Conservation (phyloP, 1,140 invertebrate species). For the Theocolax elegans region DNA sequence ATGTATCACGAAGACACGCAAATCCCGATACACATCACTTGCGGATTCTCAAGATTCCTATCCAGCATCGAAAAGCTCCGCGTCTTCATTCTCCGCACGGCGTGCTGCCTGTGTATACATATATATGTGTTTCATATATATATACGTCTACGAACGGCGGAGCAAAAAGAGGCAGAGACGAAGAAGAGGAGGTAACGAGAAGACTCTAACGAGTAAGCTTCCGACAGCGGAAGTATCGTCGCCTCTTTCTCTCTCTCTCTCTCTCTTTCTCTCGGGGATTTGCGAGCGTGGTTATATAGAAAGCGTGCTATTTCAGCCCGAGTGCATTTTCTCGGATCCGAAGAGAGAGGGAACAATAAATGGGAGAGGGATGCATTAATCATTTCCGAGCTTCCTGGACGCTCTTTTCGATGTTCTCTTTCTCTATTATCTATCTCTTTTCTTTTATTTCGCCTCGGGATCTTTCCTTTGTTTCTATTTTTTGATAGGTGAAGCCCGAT, state of each 20-base stretch:
- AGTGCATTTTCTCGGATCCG: slow-evolving; percentile 7
- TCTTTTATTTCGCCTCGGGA: slow-evolving; percentile 26
- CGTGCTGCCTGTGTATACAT: no score
- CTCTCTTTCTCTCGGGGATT: neutral
- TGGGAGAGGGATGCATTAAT: slow-evolving; percentile 30
- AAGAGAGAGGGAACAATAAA: neutral
- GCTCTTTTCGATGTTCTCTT: slow-evolving; percentile 23
- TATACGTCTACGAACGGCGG: no score
- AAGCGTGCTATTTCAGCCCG: slow-evolving; percentile 16
- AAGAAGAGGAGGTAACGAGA: slow-evolving; percentile 24
- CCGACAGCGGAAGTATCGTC: slow-evolving; percentile 46
- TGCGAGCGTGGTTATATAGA: neutral
- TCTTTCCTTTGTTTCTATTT: neutral
- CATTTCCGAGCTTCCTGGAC: slow-evolving; percentile 25
- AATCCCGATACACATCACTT: no score
- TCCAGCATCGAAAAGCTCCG: no score
- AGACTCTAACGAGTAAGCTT: slow-evolving; percentile 43
- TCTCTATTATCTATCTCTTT: neutral
- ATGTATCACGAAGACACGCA: no score
- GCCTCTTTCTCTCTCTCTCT: slow-evolving; percentile 1
- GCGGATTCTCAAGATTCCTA: no score
- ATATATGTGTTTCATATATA: no score
- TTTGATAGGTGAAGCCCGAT: neutral
- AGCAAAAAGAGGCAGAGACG: neutral
- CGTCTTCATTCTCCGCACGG: no score